Percentiles rank a stretch among this genome's conserved stretches.
These are phyloP conservation scores for Paguma larvata DNA, from an alignment of 2,797 vertebrate species.

Conservation along the genomic window DNA sequence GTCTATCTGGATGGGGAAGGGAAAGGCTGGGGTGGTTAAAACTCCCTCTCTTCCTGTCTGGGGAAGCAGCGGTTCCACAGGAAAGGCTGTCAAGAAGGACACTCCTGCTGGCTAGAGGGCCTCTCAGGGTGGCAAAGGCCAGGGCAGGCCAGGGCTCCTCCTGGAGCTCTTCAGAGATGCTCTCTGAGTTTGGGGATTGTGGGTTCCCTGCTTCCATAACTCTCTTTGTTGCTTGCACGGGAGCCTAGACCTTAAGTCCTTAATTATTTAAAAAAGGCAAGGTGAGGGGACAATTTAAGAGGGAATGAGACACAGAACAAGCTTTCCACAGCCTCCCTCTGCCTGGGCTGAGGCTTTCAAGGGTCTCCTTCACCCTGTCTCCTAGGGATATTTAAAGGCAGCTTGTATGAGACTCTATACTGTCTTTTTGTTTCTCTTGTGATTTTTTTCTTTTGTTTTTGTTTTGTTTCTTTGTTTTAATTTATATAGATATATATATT, in stretches of 20 bases:
- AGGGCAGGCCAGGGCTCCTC: background rate
- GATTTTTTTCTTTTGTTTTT: slow-evolving; percentile 17
- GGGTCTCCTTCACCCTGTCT: slow-evolving; percentile 82
- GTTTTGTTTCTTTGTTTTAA: slow-evolving; percentile 78
- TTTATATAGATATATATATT: slow-evolving; percentile 89
- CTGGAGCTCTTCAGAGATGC: background rate
- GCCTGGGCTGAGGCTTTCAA: slow-evolving; percentile 64
- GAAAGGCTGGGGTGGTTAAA: background rate
- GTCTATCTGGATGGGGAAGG: slow-evolving; percentile 45
- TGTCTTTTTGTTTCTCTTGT: slow-evolving; percentile 72
- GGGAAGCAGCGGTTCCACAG: background rate
- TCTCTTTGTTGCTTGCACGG: slow-evolving; percentile 33
- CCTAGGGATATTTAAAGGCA: slow-evolving; percentile 82
- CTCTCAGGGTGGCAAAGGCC: background rate
- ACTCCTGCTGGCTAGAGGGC: background rate
- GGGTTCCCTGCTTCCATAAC: slow-evolving; percentile 53
- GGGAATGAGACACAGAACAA: slow-evolving; percentile 61
- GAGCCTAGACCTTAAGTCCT: slow-evolving; percentile 51
- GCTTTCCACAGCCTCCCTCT: slow-evolving; percentile 68
- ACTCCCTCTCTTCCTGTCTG: background rate
- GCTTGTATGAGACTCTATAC: slow-evolving; percentile 84
- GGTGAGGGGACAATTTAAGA: background rate
- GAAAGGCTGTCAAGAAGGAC: slow-evolving; percentile 11
- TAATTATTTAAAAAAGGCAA: slow-evolving; percentile 45
- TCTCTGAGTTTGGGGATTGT: background rate